phyloP scores from a whole-genome alignment of 2,888 invertebrate species.

The Callosobruchus maculatus region DNA sequence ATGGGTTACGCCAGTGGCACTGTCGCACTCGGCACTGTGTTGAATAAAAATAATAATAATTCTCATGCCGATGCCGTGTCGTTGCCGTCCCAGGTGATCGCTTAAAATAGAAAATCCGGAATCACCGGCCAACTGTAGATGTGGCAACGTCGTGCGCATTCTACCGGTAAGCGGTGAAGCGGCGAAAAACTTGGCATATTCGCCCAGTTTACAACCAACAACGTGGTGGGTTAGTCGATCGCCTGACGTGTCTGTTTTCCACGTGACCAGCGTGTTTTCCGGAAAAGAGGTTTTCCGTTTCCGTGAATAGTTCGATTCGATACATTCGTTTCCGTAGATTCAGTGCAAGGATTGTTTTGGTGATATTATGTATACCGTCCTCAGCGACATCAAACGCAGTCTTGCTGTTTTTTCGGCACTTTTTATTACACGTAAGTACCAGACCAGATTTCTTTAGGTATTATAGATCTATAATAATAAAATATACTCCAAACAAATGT shows the following conservation, averaged over 20 bases:
- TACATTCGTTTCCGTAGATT: not conserved
- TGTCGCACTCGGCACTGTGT: too few species aligned
- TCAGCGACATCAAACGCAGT: slow-evolving; percentile 34
- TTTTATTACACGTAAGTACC: slow-evolving; percentile 35
- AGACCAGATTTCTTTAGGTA: not conserved
- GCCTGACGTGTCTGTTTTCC: not conserved
- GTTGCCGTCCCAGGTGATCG: too few species aligned
- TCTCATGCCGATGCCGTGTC: too few species aligned
- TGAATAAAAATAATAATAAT: too few species aligned
- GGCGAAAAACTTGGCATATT: not conserved
- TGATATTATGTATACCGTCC: slow-evolving; percentile 19
- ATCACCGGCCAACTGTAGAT: not conserved
- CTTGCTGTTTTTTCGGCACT: slow-evolving; percentile 34
- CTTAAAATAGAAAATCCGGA: not conserved
- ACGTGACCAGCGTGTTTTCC: not conserved
- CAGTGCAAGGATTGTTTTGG: not conserved
- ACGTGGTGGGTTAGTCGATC: not conserved
- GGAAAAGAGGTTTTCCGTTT: not conserved
- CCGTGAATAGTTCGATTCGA: not conserved
- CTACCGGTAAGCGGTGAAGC: not conserved
- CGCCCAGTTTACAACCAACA: not conserved
- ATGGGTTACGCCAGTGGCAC: too few species aligned
- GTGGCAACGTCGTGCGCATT: not conserved
- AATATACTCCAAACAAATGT: too few species aligned
- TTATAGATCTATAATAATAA: not conserved